Base-by-base conservation (phyloP, 92 coral and sea anemone species). In the Montipora capitata region DNA sequence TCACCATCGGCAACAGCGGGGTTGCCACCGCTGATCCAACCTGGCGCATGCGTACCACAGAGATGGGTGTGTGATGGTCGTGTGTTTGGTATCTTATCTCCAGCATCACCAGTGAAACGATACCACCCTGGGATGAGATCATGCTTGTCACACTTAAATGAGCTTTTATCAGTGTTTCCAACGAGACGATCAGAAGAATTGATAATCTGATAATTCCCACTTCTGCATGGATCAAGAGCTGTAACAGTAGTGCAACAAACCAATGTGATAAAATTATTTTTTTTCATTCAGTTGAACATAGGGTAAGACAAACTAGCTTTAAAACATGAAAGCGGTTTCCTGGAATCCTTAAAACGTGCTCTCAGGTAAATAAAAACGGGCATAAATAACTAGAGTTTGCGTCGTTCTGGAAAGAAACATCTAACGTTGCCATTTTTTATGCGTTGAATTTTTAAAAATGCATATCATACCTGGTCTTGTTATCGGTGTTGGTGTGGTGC, bases 11-110 rank as follows among this genome's bases (percentile, higher is more conserved):
- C 71, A 12, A 63, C 54, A 12, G 70, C 2, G 20, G 83, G 83
- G 16, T 78, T 54, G 1, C 15, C 7, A 1, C 57, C 83, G 7
- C 40, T 39, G 2, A 78, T 27, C 82, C 82, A 78, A n/a, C 82
- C 82, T 3, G 82, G 70, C 38, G 83, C 83, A 59, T 78, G 70
- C 54, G 83, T 63, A 58, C 83, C 83, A 12, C 83, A 78, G 2
- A 54, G 83, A 7, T 15, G 40, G 1, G 5, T 61, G 35, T 27
- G 35, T 15, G 40, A n/a, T 7, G 43, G 52, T 15, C 83, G 59
- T 2, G 8, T 39, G 7, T 45, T 38, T 10, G 83, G 70, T 40
- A 78, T 78, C 7, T 3, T 5, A 17, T 59, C 71, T 4, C 83
- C 83, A 40, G 57, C 83, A 2, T 35, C 57, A 7, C 59, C 83